Evolutionary conservation across 2,113 vertebrate genomes (phyloP), one percentile per base, ranked within the genome.

Genomic region (Solenodon paradoxus): DNA sequence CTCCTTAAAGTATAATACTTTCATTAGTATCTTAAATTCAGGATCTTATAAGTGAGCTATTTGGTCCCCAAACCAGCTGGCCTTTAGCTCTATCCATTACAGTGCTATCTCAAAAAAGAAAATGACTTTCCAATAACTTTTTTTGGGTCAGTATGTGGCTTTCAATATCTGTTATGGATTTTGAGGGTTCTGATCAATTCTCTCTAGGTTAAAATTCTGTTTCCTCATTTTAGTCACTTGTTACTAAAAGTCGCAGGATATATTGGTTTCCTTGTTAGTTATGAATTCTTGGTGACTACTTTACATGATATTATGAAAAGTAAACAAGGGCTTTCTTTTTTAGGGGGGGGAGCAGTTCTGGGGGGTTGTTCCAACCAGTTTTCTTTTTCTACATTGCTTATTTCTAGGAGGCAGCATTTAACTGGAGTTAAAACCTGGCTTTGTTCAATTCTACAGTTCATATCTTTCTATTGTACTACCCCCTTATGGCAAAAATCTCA

Each of bases 251-350:
- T 61, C 85, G 24, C 19, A 72, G 72, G 61, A 68, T 74, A 4
- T 95, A 53, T 94, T 84, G 71, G 15, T 80, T 68, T 89, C 47
- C 59, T 87, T 63, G 20, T 83, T 88, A 72, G 20, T 66, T 77
- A 51, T 10, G 12, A 90, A 64, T 92, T 92, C 55, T 92, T 84
- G 35, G 7, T 53, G 47, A 22, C n/a, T 28, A 32, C 24, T 66
- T 87, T 78, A 47, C 32, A 42, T 85, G 49, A 11, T 80, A 32
- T 84, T 59, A 7, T 74, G 16, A 88, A 94, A 47, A 72, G n/a
- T 19, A 94, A 30, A 28, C 61, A 7, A 51, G 75, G 24, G 9
- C 32, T 3, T 42, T 26, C 38, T 8, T 38, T 78, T 71, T 45
- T 38, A 71, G 6, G 8, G n/a, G n/a, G n/a, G n/a, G n/a, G n/a